A percentile compares a stretch with the other conserved stretches of the same genome.
Conservation (phyloP, 2,113 vertebrate species). For the Eira barbara region DNA sequence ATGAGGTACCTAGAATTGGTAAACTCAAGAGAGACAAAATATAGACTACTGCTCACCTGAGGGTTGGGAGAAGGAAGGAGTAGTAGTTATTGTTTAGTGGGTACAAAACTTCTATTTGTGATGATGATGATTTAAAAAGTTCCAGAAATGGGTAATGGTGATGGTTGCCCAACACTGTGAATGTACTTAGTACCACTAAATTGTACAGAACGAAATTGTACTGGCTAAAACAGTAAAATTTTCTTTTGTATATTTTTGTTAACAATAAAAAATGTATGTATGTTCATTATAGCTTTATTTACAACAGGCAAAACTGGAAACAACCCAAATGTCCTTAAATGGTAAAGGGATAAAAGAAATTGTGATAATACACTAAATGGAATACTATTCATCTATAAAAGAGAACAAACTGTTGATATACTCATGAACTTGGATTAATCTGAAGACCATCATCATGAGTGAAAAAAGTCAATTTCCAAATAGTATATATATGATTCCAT, state of each 20-base stretch:
- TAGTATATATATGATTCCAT: neutral
- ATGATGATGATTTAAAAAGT: neutral
- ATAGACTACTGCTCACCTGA: neutral
- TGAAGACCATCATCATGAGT: neutral
- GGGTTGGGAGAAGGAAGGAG: neutral
- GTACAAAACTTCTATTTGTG: neutral
- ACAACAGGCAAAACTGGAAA: neutral
- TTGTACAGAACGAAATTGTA: neutral
- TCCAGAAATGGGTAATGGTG: neutral
- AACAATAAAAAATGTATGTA: neutral
- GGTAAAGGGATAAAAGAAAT: neutral
- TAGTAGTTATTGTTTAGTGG: neutral
- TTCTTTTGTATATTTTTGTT: neutral
- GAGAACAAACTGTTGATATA: neutral
- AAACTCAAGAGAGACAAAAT: neutral
- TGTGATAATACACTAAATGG: neutral
- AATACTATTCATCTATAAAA: neutral
- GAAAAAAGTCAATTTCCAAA: neutral
- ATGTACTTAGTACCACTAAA: neutral
- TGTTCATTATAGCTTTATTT: neutral
- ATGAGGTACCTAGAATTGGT: neutral
- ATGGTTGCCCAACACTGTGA: neutral
- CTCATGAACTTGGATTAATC: neutral
- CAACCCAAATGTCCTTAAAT: neutral
- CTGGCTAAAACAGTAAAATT: neutral